Evolutionary conservation across 2,888 invertebrate genomes (phyloP), one percentile per base, ranked within the genome.

Genomic region (Acronicta aceris): DNA sequence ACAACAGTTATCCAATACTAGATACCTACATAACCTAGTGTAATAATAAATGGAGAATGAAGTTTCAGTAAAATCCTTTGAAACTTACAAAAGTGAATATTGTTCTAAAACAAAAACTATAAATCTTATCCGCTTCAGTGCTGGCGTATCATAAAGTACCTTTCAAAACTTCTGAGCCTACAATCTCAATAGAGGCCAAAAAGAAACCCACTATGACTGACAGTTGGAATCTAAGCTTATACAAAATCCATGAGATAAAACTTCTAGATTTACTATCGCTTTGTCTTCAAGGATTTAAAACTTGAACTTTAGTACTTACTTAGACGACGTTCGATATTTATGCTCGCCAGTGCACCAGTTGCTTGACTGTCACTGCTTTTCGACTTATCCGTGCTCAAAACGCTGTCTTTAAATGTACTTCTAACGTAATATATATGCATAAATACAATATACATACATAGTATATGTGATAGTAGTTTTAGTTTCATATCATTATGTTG

Each of bases 391-490:
- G 71, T 72, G 79, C 78, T 78, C 75, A 74, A 72, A 61, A 47
- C 30, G 45, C 58, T 65, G 17, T 71, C 50, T 62, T 30, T 62
- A 70, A 9, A 43, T 68, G 17, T 70, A 65, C 54, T 61, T 57
- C 46, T 51, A 15, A 27, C 16, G 27, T 58, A 51, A 8, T 48
- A 45, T 59, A 68, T 30, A 51, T 62, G 55, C 59, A 54, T 70
- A 66, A 56, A 50, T 50, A 57, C 40, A 41, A 46, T 21, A 21
- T 21, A 4, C n/a, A n/a, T n/a, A 52, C 27, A 58, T 65, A 53
- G 66, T 73, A 63, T 71, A 74, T 80, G 79, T 82, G 80, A 82
- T 82, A 81, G 64, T 76, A 76, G 71, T 40, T 57, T 51, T 67
- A 71, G 65, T 69, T 59, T 73, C 49, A 63, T 64, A 64, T 67